Evolutionary conservation across 2,113 vertebrate genomes (phyloP).

Genomic region (Drymodes brunneopygia): DNA sequence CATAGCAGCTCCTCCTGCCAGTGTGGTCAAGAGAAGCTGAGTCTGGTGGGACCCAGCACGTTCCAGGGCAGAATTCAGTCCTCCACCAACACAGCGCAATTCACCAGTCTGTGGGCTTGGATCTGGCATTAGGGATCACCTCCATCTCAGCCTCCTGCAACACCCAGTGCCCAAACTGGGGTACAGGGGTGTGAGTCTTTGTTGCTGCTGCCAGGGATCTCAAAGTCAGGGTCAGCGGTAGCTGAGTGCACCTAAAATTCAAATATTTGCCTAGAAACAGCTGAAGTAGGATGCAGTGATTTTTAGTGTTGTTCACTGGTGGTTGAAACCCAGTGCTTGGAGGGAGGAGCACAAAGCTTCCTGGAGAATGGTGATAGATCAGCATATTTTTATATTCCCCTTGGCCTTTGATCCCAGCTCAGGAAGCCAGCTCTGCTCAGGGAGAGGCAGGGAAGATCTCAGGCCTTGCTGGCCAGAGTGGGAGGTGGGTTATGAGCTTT

Average conservation of each 20-base stretch:
- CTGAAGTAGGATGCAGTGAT: background rate
- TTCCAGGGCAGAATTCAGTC: background rate
- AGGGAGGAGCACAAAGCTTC: background rate
- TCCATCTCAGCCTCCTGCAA: background rate
- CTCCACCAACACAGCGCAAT: background rate
- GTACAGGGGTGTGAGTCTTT: background rate
- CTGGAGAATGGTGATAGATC: background rate
- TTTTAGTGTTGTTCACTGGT: background rate
- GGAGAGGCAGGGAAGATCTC: background rate
- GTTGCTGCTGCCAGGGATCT: background rate
- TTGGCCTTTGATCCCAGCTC: background rate
- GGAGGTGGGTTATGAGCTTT: background rate
- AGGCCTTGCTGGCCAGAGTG: background rate
- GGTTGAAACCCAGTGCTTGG: background rate
- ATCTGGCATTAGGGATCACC: background rate
- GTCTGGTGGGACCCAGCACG: accelerated
- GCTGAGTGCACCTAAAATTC: background rate
- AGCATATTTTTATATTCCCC: background rate
- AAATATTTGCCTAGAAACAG: background rate
- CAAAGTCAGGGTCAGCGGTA: background rate
- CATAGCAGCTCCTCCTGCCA: background rate
- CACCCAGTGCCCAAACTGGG: background rate
- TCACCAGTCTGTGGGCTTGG: background rate
- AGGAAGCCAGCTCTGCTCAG: background rate
- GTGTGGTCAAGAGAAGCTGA: background rate